phyloP scores from a whole-genome alignment of 2,113 vertebrate genomes.

The Trogon surrucura region DNA sequence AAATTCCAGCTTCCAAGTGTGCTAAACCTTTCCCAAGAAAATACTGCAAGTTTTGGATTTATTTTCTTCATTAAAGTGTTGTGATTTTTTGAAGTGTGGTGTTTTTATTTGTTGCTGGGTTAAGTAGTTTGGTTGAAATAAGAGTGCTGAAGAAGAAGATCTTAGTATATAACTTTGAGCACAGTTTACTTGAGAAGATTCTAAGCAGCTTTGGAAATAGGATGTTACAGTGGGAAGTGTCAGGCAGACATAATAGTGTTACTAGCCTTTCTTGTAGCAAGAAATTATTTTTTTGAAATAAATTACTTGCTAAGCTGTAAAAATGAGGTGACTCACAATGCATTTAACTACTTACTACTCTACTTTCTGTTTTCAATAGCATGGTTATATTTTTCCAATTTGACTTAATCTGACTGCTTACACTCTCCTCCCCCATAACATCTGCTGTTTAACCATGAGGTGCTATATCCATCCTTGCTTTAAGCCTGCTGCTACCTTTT shows the following conservation, averaged over 20 bases:
- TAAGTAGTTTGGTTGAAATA: not conserved
- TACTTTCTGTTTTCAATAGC: constrained; percentile 18
- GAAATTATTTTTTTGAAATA: not conserved
- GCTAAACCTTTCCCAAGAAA: not conserved
- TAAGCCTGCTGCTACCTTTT: constrained; percentile 22
- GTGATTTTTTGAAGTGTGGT: not conserved
- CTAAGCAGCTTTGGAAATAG: not conserved
- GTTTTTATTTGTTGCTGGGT: not conserved
- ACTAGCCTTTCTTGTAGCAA: not conserved
- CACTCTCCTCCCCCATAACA: constrained; percentile 36
- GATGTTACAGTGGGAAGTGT: not conserved
- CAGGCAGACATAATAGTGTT: not conserved
- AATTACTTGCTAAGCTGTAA: not conserved
- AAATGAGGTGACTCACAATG: not conserved
- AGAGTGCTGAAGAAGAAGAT: not conserved
- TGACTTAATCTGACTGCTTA: constrained; percentile 32
- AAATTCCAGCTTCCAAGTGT: not conserved
- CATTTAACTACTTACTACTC: not conserved
- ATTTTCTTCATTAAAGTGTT: not conserved
- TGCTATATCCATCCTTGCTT: not conserved
- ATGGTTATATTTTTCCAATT: constrained; percentile 16
- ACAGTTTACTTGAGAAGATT: not conserved
- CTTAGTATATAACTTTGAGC: not conserved
- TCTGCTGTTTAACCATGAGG: constrained; percentile 37
- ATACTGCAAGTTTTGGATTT: not conserved